Percentiles rank a stretch among this genome's conserved stretches.
Conservation (phyloP, 2,113 vertebrate species). For the Microtus ochrogaster region DNA sequence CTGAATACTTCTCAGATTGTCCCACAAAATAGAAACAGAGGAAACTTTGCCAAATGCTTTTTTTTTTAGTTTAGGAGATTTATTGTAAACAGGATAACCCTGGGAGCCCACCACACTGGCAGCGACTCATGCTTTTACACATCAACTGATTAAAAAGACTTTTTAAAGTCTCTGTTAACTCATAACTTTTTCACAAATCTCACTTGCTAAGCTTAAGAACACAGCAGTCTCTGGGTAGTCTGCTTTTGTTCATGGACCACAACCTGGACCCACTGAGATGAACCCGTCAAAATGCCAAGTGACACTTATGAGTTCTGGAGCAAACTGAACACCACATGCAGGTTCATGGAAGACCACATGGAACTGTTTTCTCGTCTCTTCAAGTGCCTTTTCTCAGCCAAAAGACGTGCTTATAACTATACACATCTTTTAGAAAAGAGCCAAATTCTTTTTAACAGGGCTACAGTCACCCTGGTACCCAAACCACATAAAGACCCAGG, state of each 20-base stretch:
- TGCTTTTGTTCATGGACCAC: slow-evolving; percentile 89
- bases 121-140: slow-evolving; percentile 87
- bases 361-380: slow-evolving; percentile 72
- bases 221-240: slow-evolving; percentile 84
- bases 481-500: background rate
- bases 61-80: slow-evolving; percentile 86
- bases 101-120: slow-evolving; percentile 84
- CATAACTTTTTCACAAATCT: slow-evolving; percentile 84
- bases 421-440: slow-evolving; percentile 71
- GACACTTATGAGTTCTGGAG: slow-evolving; percentile 85
- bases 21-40: background rate
- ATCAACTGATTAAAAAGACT: slow-evolving; percentile 85
- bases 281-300: slow-evolving; percentile 86
- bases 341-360: slow-evolving; percentile 61
- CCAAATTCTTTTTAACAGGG: slow-evolving; percentile 56
- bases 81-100: slow-evolving; percentile 91
- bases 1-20: background rate
- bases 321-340: slow-evolving; percentile 77
- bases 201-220: slow-evolving; percentile 83
- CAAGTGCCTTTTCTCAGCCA: slow-evolving; percentile 52
- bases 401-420: slow-evolving; percentile 36
- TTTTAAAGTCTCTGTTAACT: slow-evolving; percentile 83
- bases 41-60: background rate
- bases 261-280: slow-evolving; percentile 83
- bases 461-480: background rate